Evolutionary conservation across 2,888 invertebrate genomes (phyloP).

Genomic region (Epinotia bilunana): DNA sequence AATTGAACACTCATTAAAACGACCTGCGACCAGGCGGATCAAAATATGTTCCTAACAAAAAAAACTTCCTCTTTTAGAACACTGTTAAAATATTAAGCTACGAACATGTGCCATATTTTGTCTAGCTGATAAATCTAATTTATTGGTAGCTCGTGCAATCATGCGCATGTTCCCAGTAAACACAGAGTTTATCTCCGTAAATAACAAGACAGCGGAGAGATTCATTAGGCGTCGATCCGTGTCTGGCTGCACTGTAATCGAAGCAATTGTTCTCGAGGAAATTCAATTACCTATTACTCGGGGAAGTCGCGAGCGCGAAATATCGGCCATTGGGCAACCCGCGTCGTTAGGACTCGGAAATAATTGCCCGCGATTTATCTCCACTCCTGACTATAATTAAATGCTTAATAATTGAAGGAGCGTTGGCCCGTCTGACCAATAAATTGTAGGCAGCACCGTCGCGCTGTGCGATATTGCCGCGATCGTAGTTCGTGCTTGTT

Average conservation of each 20-base stretch:
- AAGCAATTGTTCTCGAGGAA: slow-evolving; percentile 82
- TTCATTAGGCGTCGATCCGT: slow-evolving; percentile 83
- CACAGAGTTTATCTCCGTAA: slow-evolving; percentile 81
- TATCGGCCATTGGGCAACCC: slow-evolving; percentile 73
- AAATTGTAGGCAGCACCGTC: slow-evolving; percentile 64
- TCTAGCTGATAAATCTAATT: slow-evolving; percentile 74
- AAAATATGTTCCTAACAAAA: background rate
- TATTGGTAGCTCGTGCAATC: slow-evolving; percentile 82
- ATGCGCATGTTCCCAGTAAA: slow-evolving; percentile 81
- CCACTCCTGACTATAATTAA: slow-evolving; percentile 74
- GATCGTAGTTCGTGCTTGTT: slow-evolving; percentile 76
- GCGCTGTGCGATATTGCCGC: slow-evolving; percentile 65
- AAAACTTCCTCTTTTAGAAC: background rate
- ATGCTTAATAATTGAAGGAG: slow-evolving; percentile 78
- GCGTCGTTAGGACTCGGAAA: slow-evolving; percentile 75
- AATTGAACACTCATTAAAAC: no score
- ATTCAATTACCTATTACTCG: slow-evolving; percentile 75
- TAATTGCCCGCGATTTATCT: slow-evolving; percentile 78
- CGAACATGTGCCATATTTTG: slow-evolving; percentile 54
- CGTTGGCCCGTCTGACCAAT: slow-evolving; percentile 65
- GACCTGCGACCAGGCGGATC: no score
- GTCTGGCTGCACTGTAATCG: slow-evolving; percentile 79
- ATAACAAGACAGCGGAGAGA: slow-evolving; percentile 81
- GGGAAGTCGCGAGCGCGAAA: slow-evolving; percentile 66
- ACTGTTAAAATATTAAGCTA: slow-evolving; percentile 47